Evolutionary conservation across 2,113 vertebrate species (phyloP), one percentile per base, ranked within the genome.

Genomic region (Platichthys flesus): DNA sequence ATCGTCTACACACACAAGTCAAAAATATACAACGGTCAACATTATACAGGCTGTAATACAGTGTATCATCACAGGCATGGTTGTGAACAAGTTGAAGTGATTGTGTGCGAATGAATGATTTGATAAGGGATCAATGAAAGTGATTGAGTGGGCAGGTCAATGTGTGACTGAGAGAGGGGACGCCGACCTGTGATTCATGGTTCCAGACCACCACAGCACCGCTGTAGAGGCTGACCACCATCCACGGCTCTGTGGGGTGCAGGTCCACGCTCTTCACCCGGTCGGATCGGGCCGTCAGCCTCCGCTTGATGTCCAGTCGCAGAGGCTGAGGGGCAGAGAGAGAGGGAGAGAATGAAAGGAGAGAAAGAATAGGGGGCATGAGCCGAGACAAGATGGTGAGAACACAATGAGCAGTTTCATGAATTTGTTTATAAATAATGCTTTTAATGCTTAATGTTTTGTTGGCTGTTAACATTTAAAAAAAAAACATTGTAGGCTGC

Each of bases 121-220:
- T 31, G 31, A 31, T 31, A 31, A 6, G 5, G 5, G 28, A 31
- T 9, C 40, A 42, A 9, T 12, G 40, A 13, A 9, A 3, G 10
- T 10, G 40, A 42, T 31, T 42, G 40, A 42, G 40, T 42, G 40
- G 40, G 40, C 10, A 21, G 20, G 26, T 23, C 63, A 5, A 6
- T 3, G 45, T 37, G 51, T 14, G 4, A 1, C 2, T 31, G 28
- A 6, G 4, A 35, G 23, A 20, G 0, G 24, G 16, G 56, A 54
- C 59, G 23, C 10, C 76, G 84, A 98, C 97, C 95, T 98, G 97
- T 31, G 96, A 95, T 86, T 99, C 97, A 16, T 98, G 96, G 93
- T 99, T 99, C 97, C 97, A 99, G 24, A 98, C 97, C 8, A 97
- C 97, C 61, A 98, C 96, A 0, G 96, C 97, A 79, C 97, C 97